Percentiles rank a stretch among this genome's conserved stretches.
Conservation (phyloP, 2,888 invertebrate genomes). For the Macrosiphum euphorbiae region DNA sequence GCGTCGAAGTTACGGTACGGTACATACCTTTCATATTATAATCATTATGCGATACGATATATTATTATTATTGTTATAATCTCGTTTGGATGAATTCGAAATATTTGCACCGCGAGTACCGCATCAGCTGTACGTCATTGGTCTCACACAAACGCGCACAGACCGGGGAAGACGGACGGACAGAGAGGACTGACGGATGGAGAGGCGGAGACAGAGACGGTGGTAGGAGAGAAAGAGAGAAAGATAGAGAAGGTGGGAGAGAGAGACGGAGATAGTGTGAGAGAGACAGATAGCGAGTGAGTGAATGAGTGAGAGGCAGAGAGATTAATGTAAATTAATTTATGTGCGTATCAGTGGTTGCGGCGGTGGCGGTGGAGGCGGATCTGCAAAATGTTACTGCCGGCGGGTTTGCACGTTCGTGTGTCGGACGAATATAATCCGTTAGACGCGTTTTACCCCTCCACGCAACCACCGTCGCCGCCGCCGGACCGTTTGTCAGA, state of each 20-base stretch:
- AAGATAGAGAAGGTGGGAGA: too few relatives aligned
- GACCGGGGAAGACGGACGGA: background rate
- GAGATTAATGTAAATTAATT: constrained; percentile 46
- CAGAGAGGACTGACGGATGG: background rate
- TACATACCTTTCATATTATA: background rate
- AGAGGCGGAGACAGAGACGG: too few relatives aligned
- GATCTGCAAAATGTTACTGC: background rate
- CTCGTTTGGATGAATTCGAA: constrained; percentile 4
- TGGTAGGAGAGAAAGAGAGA: too few relatives aligned
- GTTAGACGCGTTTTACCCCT: background rate
- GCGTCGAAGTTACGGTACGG: background rate
- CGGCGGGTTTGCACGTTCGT: background rate
- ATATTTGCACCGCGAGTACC: background rate
- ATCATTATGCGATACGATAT: background rate
- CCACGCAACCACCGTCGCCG: background rate
- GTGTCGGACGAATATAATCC: constrained; percentile 24
- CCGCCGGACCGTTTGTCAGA: constrained; percentile 33
- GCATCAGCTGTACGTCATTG: background rate
- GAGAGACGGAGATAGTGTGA: too few relatives aligned
- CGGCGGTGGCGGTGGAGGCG: background rate
- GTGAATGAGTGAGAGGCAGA: background rate
- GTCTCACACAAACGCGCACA: background rate
- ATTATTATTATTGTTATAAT: background rate
- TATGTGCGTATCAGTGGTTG: constrained; percentile 21
- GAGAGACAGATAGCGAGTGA: too few relatives aligned